These are phyloP conservation scores for Scleropages formosus DNA, from an alignment of 2,797 vertebrate species.

Conservation along the genomic window DNA sequence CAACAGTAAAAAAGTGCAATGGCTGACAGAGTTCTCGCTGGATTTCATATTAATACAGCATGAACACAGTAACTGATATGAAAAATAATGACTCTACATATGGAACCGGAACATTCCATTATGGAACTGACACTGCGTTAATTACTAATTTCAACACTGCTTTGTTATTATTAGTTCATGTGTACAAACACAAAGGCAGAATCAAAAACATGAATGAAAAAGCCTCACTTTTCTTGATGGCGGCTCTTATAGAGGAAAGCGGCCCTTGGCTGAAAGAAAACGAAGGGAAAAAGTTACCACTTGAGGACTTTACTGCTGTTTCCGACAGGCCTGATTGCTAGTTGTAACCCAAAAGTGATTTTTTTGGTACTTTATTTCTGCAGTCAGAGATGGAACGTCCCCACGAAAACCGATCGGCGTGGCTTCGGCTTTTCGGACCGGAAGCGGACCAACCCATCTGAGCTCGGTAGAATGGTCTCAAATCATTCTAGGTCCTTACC, in stretches of 20 bases:
- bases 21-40: not conserved
- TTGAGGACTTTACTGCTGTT: not conserved
- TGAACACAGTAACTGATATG: not conserved
- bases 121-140: not conserved
- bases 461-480: not conserved
- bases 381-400: conserved; percentile 8
- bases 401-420: not conserved
- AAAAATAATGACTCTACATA: not conserved
- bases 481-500: not conserved
- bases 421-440: not conserved
- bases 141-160: not conserved
- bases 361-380: not conserved
- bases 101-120: not conserved
- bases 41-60: not conserved
- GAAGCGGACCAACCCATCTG: not conserved
- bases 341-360: not conserved
- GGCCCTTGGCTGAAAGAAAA: conserved; percentile 81
- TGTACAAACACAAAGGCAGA: not conserved
- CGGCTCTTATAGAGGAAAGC: conserved; percentile 90
- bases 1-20: no score
- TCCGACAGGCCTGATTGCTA: not conserved
- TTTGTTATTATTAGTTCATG: no score
- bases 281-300: conserved; percentile 35
- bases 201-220: not conserved
- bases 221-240: conserved; percentile 93